Evolutionary conservation across 2,113 vertebrate species (phyloP), one percentile per base, ranked within the genome.

Genomic region (Microtus richardsoni): DNA sequence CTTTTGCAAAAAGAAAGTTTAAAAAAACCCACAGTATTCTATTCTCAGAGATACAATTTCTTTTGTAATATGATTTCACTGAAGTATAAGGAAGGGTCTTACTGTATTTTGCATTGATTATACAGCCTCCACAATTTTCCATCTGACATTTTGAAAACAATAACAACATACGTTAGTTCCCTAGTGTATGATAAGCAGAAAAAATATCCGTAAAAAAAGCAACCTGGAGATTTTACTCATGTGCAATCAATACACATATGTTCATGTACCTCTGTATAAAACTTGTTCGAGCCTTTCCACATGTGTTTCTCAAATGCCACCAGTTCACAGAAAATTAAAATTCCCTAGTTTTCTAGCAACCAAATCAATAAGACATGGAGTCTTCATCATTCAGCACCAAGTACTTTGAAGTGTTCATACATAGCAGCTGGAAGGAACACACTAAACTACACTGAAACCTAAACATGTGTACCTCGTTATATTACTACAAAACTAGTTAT

Each of bases 331-430:
- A 98, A 97, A 98, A 96, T 22, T 97, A 68, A 97, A 97, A 70
- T 97, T 44, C 64, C 17, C 26, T 52, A 90, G 64, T 98, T 97
- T 97, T 98, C 92, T 95, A 97, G 93, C 52, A 95, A 89, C 41
- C 49, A 95, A 96, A 97, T 98, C 97, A 97, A 91, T 97, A 96
- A 97, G 95, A 90, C 80, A n/a, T 82, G 96, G 95, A 98, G 87
- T 96, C 91, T 96, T 97, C 96, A 97, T 98, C 88, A 98, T 93
- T 97, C 95, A 96, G 86, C 97, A 80, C 58, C 49, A 97, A 98
- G 92, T 93, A 95, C 96, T 99, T 98, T 98, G 98, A 98, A 98
- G 97, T 97, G 94, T 89, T 98, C 89, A 95, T 93, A 97, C 96
- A 97, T 95, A 97, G 93, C 89, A 97, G 89, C 95, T 97, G 96